Conservation (phyloP, 2,113 vertebrate genomes). For the Axis porcinus region DNA sequence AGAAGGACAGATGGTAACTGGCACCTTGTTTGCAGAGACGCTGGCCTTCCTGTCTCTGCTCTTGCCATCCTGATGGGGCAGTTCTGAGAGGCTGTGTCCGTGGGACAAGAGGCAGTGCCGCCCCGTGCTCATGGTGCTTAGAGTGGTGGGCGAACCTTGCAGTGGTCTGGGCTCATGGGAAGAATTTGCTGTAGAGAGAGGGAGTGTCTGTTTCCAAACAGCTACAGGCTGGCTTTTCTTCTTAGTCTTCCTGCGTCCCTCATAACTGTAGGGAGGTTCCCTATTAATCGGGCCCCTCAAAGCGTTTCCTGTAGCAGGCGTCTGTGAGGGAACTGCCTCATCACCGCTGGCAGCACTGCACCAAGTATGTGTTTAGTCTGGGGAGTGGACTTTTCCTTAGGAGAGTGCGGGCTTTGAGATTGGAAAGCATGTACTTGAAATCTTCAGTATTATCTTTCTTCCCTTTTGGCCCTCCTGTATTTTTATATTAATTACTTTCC, state of each 20-base stretch:
- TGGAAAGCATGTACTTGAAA: background rate
- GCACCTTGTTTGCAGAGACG: background rate
- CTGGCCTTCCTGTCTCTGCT: background rate
- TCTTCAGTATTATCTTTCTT: background rate
- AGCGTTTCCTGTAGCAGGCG: background rate
- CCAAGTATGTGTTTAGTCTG: background rate
- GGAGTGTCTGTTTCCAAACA: background rate
- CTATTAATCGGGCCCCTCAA: too few species aligned
- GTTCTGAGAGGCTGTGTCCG: background rate
- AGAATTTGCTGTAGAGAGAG: background rate
- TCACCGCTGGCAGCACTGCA: too few species aligned
- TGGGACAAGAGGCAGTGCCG: too few species aligned
- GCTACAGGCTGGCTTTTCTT: background rate
- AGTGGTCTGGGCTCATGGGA: background rate
- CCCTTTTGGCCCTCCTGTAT: background rate
- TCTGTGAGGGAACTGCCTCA: too few species aligned
- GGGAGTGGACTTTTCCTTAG: background rate
- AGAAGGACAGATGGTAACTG: background rate
- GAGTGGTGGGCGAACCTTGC: accelerated
- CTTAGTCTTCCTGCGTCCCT: background rate
- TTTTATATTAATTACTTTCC: background rate
- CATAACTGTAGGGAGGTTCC: background rate
- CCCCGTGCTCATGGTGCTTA: background rate
- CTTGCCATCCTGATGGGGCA: background rate
- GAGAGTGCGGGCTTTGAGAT: background rate